Evolutionary conservation across 1,140 invertebrate genomes (phyloP).

Genomic region (Druon quercuslanigerum): DNA sequence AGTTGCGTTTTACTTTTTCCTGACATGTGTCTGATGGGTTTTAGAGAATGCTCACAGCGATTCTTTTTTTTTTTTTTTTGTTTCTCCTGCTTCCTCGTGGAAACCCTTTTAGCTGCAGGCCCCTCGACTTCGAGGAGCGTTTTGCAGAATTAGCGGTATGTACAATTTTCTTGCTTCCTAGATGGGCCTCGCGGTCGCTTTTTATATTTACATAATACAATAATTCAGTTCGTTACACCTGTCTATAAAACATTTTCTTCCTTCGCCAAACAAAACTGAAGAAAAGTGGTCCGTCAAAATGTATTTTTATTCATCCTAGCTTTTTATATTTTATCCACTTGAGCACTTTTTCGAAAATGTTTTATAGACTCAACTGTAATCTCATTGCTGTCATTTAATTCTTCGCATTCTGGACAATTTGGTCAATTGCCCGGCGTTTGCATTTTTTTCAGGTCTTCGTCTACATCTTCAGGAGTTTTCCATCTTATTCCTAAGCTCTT

Average conservation of each 20-base stretch:
- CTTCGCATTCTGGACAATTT: slow-evolving; percentile 31
- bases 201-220: slow-evolving; percentile 66
- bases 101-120: slow-evolving; percentile 43
- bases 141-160: slow-evolving; percentile 69
- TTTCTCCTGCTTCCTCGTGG: slow-evolving; percentile 33
- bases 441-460: neutral
- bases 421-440: slow-evolving; percentile 20
- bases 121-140: slow-evolving; percentile 38
- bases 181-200: slow-evolving; percentile 51
- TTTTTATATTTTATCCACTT: slow-evolving; percentile 3
- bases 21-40: slow-evolving; percentile 29
- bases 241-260: neutral
- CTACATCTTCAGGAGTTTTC: neutral
- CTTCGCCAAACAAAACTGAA: slow-evolving; percentile 36
- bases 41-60: slow-evolving; percentile 16
- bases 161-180: slow-evolving; percentile 69
- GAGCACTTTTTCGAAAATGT: neutral
- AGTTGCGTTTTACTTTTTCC: slow-evolving; percentile 37
- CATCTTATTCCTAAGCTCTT: neutral
- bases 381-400: slow-evolving; percentile 31
- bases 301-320: neutral
- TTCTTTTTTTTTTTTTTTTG: slow-evolving; percentile 28
- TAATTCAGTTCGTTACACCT: slow-evolving; percentile 19
- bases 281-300: slow-evolving; percentile 34
- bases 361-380: too few species aligned